phyloP scores from a whole-genome alignment of 2,797 vertebrate genomes.

The Sebastes cheni region DNA sequence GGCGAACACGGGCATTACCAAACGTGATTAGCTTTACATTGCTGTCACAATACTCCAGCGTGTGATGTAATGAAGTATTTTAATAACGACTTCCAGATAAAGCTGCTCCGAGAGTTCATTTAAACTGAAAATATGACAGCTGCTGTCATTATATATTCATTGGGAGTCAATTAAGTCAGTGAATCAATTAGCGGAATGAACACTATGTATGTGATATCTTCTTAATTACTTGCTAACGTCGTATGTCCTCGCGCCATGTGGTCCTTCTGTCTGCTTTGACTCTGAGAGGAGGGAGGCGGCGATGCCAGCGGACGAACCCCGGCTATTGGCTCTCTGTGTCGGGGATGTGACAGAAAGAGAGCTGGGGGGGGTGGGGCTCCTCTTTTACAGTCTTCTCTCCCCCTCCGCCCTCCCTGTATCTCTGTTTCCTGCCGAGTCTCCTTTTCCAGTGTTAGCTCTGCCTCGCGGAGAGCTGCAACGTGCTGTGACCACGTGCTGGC shows the following conservation, averaged over 20 bases:
- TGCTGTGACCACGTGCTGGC: constrained; percentile 55
- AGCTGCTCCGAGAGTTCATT: constrained; percentile 40
- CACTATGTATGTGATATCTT: constrained; percentile 65
- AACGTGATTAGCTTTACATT: constrained; percentile 48
- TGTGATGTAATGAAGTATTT: constrained; percentile 44
- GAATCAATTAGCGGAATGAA: constrained; percentile 75
- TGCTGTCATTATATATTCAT: constrained; percentile 75
- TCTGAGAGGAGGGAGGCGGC: neutral
- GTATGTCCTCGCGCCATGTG: constrained; percentile 58
- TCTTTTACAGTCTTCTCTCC: constrained; percentile 26
- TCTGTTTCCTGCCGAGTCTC: constrained; percentile 6
- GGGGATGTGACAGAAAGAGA: constrained; percentile 11
- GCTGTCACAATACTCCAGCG: constrained; percentile 32
- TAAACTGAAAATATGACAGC: constrained; percentile 68
- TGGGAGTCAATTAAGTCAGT: constrained; percentile 73
- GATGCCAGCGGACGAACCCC: constrained; percentile 20
- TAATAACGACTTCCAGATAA: constrained; percentile 52
- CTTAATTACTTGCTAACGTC: constrained; percentile 66
- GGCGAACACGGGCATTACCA: constrained; percentile 18
- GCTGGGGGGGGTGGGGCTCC: neutral
- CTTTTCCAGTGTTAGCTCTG: constrained; percentile 38
- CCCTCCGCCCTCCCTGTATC: neutral
- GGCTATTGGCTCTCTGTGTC: neutral
- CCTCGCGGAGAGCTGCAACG: constrained; percentile 39
- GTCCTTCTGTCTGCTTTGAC: constrained; percentile 34